Base-by-base conservation (phyloP, 2,113 vertebrate species). In the Caranx ignobilis region DNA sequence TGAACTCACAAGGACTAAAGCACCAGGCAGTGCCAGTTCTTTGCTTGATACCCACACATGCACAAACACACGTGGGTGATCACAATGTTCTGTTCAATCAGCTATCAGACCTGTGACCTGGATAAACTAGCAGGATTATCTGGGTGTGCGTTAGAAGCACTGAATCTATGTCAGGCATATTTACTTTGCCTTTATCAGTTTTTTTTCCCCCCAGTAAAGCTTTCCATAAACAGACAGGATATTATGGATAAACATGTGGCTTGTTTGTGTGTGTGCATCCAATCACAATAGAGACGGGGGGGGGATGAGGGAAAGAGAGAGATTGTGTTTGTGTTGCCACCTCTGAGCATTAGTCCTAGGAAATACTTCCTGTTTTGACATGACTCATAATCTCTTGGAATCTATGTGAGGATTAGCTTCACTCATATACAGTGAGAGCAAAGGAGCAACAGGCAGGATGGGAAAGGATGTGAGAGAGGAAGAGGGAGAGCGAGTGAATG, bases 341-440 rank as follows among this genome's bases (percentile, higher is more conserved):
- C 79, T 89, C 73, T 39, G 81, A 90, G 86, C 80, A 86, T 84
- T 89, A 90, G 79, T 83, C 75, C 73, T 84, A 69, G 87, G 93
- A 92, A 91, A 93, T 88, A 88, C 90, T 92, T 94, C 92, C 93
- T 93, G 92, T 93, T 94, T 91, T 93, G 91, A 94, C 84, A 91
- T 91, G 90, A 90, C 63, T 92, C 87, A 91, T 93, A 94, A 94
- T 93, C 91, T 91, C 83, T 90, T 90, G 82, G 91, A 94, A 93
- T 94, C 84, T 93, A 87, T 87, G 75, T n/a, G 13, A 61, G 88
- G 89, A 93, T 94, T 91, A 91, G 82, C 84, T 83, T 59, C 37
- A 62, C 68, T 77, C 81, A 81, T 77, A 80, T 77, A 80, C 75
- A 71, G 63, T 26, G 56, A 71, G 80, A 91, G 85, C 63, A 90